Conservation (phyloP, 1,140 invertebrate species). For the Saccostrea cuccullata region DNA sequence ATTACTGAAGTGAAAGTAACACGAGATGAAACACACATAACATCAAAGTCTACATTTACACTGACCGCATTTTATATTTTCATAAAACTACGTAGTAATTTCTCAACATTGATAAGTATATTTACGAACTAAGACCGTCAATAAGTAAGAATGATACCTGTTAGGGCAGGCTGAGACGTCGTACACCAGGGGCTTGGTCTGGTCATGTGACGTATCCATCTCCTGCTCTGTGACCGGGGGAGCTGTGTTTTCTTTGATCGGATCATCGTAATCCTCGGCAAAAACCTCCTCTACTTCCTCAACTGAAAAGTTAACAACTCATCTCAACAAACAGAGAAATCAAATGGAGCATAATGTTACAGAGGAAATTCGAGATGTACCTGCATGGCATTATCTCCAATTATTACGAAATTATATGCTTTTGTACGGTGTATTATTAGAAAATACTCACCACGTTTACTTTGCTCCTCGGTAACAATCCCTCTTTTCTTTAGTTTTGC, state of each 20-base stretch:
- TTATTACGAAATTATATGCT: not conserved
- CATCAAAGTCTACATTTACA: too few species aligned
- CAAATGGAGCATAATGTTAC: not conserved
- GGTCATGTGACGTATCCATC: slow-evolving; percentile 48
- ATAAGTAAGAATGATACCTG: slow-evolving; percentile 80
- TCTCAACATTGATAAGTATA: too few species aligned
- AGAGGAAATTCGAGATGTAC: not conserved
- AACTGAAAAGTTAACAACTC: not conserved
- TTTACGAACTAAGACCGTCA: too few species aligned
- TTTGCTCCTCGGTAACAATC: not conserved
- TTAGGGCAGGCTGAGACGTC: slow-evolving; percentile 88
- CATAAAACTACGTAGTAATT: too few species aligned
- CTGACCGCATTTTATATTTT: too few species aligned
- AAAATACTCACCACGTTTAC: not conserved
- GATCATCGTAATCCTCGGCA: slow-evolving; percentile 78
- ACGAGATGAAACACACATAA: too few species aligned
- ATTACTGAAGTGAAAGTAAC: too few species aligned
- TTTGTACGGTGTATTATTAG: not conserved
- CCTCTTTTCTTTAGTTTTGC: slow-evolving; percentile 8
- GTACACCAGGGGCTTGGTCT: slow-evolving; percentile 51
- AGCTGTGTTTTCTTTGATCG: slow-evolving; percentile 57
- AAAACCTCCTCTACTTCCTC: slow-evolving; percentile 81
- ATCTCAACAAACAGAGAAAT: not conserved
- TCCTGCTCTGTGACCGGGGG: slow-evolving; percentile 43
- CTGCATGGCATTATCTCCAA: not conserved